Evolutionary conservation across 2,888 invertebrate genomes (phyloP), one percentile per base, ranked within the genome.

Genomic region (Nymphalis urticae): DNA sequence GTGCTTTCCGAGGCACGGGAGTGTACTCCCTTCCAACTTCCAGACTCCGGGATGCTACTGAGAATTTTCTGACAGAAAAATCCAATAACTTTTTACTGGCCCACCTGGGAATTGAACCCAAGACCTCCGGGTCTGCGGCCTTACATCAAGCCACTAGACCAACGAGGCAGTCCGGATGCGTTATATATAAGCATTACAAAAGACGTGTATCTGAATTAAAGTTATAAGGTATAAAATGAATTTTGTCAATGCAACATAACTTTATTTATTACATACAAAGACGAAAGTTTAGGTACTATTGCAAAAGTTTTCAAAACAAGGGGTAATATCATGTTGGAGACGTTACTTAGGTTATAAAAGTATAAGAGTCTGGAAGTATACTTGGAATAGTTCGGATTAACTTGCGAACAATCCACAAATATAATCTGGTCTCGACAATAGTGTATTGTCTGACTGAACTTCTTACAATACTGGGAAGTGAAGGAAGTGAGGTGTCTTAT

Each of bases 311-410:
- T 72, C 72, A 76, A 79, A 83, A 82, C 76, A 82, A 77, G 74
- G 75, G 81, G 66, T 83, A 83, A 82, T 82, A 85, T 82, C 76
- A 73, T 73, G 68, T 72, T 69, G 77, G 79, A 80, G 80, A 84
- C 75, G 82, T 84, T 77, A 80, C 75, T 85, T 77, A 72, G 58
- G 58, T 58, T 85, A 85, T 86, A 85, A 88, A 89, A 88, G 83
- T 86, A 82, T 82, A 80, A 85, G 81, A 81, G 81, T 73, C 69
- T 75, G 64, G 74, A 75, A 86, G 81, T 84, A 82, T 80, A 81
- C 81, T 85, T 79, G 72, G 73, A 81, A 81, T 80, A 81, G 82
- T 85, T 85, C 73, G 71, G 78, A 79, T 80, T 80, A 83, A 86
- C 81, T 86, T 83, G 76, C 72, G 77, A 82, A 82, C 79, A 77